These are phyloP conservation scores for Hydrozoanthus gracilis DNA, from an alignment of 92 coral and sea anemone species.

Conservation along the genomic window DNA sequence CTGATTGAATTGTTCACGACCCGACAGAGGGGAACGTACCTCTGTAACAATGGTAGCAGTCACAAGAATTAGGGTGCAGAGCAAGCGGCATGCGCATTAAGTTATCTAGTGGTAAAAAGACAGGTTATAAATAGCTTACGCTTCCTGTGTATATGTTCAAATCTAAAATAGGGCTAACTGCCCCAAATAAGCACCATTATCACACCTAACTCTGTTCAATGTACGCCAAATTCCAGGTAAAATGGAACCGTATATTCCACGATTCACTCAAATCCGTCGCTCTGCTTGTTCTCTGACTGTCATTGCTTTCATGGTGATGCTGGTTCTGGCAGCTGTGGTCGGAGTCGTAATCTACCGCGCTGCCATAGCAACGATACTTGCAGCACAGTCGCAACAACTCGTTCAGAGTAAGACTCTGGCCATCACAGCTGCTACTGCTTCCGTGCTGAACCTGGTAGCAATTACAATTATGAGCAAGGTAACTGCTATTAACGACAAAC, in stretches of 20 bases:
- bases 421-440: constrained; percentile 90
- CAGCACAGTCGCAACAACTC: constrained; percentile 69
- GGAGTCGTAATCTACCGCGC: constrained; percentile 94
- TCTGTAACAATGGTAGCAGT: too few relatives aligned
- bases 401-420: constrained; percentile 77
- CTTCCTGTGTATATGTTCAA: too few relatives aligned
- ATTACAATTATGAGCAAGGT: constrained; percentile 80
- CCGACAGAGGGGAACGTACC: too few relatives aligned
- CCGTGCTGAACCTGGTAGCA: constrained; percentile 73
- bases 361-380: constrained; percentile 80
- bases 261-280: constrained; percentile 64
- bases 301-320: constrained; percentile 73
- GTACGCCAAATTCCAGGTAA: neutral
- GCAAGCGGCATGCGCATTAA: too few relatives aligned
- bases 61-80: too few relatives aligned
- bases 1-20: too few relatives aligned
- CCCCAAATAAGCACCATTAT: neutral
- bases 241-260: constrained; percentile 87
- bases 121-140: too few relatives aligned
- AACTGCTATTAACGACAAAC: neutral
- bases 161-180: neutral
- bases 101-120: too few relatives aligned
- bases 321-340: constrained; percentile 86
- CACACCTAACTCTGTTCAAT: neutral
- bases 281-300: constrained; percentile 72